These are phyloP conservation scores for Siphamia tubifer DNA, from an alignment of 2,113 vertebrate genomes.

Conservation along the genomic window DNA sequence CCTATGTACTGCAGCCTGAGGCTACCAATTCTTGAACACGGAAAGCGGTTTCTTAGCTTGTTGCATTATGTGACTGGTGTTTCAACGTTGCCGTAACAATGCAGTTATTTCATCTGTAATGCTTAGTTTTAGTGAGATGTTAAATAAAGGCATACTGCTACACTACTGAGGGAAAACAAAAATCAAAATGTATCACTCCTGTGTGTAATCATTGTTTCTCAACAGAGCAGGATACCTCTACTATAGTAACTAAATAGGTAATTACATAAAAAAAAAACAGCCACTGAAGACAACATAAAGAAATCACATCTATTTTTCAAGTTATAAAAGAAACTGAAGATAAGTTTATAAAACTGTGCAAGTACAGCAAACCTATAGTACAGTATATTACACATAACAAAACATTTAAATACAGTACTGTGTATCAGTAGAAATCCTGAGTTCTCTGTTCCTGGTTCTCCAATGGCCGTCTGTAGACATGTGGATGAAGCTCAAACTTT, in stretches of 20 bases:
- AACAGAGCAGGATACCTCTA: constrained; percentile 65
- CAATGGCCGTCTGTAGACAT: constrained; percentile 59
- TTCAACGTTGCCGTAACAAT: constrained; percentile 34
- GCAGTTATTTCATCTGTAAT: constrained; percentile 60
- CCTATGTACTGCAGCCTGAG: not conserved
- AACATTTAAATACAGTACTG: constrained; percentile 93
- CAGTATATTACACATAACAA: constrained; percentile 91
- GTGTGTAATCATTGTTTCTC: constrained; percentile 42
- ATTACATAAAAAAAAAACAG: constrained; percentile 54
- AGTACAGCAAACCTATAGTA: constrained; percentile 97
- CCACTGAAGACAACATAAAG: constrained; percentile 61
- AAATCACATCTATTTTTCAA: constrained; percentile 78
- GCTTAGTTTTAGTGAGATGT: constrained; percentile 61
- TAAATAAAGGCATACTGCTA: constrained; percentile 51
- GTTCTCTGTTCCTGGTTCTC: constrained; percentile 79
- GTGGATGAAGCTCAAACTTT: constrained; percentile 45
- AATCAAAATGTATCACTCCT: constrained; percentile 45
- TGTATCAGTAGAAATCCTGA: constrained; percentile 96
- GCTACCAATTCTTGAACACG: constrained; percentile 24
- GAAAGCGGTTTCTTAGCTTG: constrained; percentile 57
- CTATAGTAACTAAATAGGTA: constrained; percentile 64
- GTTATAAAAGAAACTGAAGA: constrained; percentile 83
- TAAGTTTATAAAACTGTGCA: constrained; percentile 93
- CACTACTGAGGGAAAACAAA: constrained; percentile 30
- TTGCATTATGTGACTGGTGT: constrained; percentile 68